phyloP scores from a whole-genome alignment of 2,797 vertebrate genomes.

The Platalea minor region DNA sequence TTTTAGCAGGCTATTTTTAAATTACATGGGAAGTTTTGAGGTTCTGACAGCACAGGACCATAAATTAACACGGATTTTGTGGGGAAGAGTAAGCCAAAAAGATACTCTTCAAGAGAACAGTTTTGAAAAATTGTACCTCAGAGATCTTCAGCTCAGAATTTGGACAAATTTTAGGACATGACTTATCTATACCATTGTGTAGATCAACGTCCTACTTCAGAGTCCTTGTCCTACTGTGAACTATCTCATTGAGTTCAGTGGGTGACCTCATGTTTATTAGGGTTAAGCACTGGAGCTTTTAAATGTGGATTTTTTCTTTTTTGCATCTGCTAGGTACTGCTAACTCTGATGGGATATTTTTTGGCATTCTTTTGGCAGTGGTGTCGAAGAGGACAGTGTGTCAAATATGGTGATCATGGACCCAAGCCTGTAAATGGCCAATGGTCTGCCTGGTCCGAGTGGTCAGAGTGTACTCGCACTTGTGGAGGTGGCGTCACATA shows the following conservation, averaged over 20 bases:
- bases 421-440: constrained; percentile 89
- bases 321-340: not conserved
- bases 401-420: constrained; percentile 88
- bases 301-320: not conserved
- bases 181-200: not conserved
- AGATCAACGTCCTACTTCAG: not conserved
- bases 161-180: not conserved
- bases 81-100: not conserved
- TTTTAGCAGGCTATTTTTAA: not conserved
- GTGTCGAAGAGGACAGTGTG: constrained; percentile 95
- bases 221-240: not conserved
- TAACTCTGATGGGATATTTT: constrained; percentile 8
- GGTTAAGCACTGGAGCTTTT: not conserved
- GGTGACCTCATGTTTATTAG: not conserved
- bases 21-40: not conserved
- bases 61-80: not conserved
- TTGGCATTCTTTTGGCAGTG: constrained; percentile 79
- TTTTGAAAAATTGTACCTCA: not conserved
- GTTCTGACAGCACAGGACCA: not conserved
- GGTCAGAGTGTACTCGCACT: constrained; percentile 91
- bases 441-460: constrained; percentile 92
- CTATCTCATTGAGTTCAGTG: not conserved
- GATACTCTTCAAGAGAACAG: not conserved
- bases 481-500: constrained; percentile 90
- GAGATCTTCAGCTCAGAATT: not conserved